Base-by-base conservation (phyloP, 2,113 vertebrate species). In the Scartelaos histophorus region DNA sequence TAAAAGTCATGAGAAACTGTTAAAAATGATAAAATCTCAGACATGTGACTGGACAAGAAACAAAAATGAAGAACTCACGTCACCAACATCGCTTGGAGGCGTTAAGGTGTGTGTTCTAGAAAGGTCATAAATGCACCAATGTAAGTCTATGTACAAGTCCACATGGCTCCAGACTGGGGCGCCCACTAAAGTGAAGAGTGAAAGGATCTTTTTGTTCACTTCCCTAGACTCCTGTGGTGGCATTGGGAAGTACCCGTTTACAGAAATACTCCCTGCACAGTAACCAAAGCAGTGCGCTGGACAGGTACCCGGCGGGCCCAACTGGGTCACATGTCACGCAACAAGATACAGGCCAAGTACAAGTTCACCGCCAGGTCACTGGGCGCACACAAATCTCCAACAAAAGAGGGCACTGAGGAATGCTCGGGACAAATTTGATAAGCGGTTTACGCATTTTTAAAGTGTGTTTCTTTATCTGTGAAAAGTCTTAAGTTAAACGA, bases 401-500 rank as follows among this genome's bases (percentile, higher is more conserved):
- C 76, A 61, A 72, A 45, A 72, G 60, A 49, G 73, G 64, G 70
- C 54, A 64, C 29, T 38, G 16, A 11, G 60, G 17, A 38, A 38
- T 62, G n/a, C 6, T 61, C 7, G 25, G 25, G 25, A 61, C 24
- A 38, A 64, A 64, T 64, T 38, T 60, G 57, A 60, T 60, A 29
- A 60, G 13, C 57, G 54, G 56, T 71, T n/a, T 65, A 73, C n/a
- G 67, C 67, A 78, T 47, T n/a, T 85, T 73, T 69, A 47, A 7
- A 76, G 64, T 72, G 25, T 74, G 65, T 74, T 78, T 51, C 65
- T 57, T 86, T 79, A 77, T 79, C 45, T 82, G 86, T 78, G 88
- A 78, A 81, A 88, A 82, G 89, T 90, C 89, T 90, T 76, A 77
- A 71, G 83, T 67, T 84, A 7, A 69, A 78, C 78, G 9, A 43